Conservation (phyloP, 2,797 vertebrate species). For the Amazona finschi region DNA sequence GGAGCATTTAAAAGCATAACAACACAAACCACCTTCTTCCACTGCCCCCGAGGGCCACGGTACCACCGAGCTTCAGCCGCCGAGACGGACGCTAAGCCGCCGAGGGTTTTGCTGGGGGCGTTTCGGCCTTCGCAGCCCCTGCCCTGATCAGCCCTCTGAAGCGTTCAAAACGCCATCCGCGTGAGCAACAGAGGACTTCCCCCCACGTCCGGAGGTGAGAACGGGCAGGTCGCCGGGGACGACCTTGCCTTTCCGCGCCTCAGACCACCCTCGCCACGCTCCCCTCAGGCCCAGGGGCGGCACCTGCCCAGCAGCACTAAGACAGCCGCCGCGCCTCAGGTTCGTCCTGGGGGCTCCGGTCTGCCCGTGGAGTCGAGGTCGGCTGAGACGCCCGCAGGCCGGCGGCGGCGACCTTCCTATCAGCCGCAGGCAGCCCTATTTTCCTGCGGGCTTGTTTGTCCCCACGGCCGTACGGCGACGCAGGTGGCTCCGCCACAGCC, state of each 20-base stretch:
- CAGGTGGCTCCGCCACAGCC: not conserved
- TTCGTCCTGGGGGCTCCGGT: no score
- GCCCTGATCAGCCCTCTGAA: not conserved
- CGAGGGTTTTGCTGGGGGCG: fast-evolving
- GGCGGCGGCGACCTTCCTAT: no score
- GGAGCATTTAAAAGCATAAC: fast-evolving
- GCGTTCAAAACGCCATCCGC: not conserved
- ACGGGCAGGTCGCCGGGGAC: no score
- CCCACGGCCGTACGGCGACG: not conserved
- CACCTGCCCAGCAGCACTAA: not conserved
- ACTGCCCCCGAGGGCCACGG: no score
- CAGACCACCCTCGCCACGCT: not conserved
- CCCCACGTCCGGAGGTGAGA: not conserved
- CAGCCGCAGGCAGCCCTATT: not conserved
- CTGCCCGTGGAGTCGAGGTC: not conserved
- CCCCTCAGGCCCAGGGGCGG: not conserved
- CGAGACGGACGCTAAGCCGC: not conserved
- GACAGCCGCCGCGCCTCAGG: not conserved
- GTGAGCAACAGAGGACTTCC: not conserved
- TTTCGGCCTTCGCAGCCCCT: fast-evolving
- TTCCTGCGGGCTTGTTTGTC: not conserved
- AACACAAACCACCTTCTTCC: no score
- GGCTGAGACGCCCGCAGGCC: no score
- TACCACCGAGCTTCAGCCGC: no score
- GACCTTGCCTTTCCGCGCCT: not conserved